phyloP scores from a whole-genome alignment of 2,888 invertebrate genomes.

The Cerastis leucographa region DNA sequence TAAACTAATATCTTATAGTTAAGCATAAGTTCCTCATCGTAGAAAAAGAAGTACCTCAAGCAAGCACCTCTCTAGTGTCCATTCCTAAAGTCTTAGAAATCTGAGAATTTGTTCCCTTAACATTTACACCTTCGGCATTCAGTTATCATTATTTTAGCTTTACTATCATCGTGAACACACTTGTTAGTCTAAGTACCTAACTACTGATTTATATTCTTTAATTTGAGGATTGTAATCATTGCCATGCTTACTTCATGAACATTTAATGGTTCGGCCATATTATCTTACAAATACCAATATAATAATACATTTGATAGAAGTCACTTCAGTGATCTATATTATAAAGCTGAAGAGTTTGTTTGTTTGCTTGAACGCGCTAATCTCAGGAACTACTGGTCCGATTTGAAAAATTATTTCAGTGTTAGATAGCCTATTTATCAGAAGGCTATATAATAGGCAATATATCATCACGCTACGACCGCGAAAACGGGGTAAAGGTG shows the following conservation, averaged over 20 bases:
- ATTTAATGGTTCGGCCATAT: background rate
- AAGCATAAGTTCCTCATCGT: background rate
- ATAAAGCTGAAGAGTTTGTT: too few species aligned
- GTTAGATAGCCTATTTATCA: too few species aligned
- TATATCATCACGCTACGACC: too few species aligned
- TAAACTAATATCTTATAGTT: background rate
- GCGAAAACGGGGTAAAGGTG: too few species aligned
- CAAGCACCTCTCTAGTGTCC: background rate
- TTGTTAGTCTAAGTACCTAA: background rate
- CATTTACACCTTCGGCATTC: background rate
- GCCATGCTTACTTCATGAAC: background rate
- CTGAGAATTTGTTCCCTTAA: background rate
- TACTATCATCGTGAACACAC: background rate
- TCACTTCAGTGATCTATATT: background rate
- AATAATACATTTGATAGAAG: background rate
- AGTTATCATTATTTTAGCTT: background rate
- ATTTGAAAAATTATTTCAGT: too few species aligned
- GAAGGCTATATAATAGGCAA: too few species aligned
- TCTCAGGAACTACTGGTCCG: too few species aligned
- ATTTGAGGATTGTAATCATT: background rate
- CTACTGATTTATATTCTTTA: background rate
- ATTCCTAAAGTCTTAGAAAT: background rate
- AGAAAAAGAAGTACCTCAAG: background rate
- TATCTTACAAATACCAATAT: too few species aligned
- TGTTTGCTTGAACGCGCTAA: too few species aligned